A percentile compares a stretch with the other conserved stretches of the same genome.
Conservation (phyloP, 2,888 invertebrate species). For the Amiota communis region DNA sequence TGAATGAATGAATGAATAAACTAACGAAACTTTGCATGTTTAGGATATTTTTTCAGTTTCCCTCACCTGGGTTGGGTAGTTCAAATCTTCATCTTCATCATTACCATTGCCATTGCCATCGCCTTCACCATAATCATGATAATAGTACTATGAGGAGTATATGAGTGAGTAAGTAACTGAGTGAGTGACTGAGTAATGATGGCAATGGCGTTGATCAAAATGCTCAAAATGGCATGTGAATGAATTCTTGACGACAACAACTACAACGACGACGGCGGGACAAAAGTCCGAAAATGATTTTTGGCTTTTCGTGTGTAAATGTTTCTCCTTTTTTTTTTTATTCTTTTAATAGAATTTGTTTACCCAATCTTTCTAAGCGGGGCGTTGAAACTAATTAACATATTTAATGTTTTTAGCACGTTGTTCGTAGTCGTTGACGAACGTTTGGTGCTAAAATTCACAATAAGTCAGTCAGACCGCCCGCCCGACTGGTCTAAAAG, state of each 20-base stretch:
- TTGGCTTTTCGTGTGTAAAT: neutral
- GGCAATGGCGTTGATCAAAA: slow-evolving; percentile 14
- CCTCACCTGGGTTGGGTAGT: too few species aligned
- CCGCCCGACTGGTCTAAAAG: too few species aligned
- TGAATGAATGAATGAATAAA: too few species aligned
- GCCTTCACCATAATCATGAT: neutral
- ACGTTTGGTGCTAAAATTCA: slow-evolving; percentile 45
- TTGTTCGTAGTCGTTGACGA: slow-evolving; percentile 29
- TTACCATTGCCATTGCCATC: neutral
- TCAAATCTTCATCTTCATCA: neutral
- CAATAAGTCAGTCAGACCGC: too few species aligned
- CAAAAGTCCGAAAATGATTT: neutral
- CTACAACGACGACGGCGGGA: neutral
- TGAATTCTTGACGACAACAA: neutral
- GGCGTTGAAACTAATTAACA: slow-evolving; percentile 71
- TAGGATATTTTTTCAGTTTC: too few species aligned
- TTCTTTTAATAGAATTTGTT: neutral
- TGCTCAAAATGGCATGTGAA: neutral
- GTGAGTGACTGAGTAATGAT: too few species aligned
- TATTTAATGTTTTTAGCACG: slow-evolving; percentile 72
- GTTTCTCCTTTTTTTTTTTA: neutral
- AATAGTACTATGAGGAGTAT: too few species aligned
- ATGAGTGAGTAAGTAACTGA: too few species aligned
- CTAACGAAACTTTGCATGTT: too few species aligned
- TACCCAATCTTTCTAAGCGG: slow-evolving; percentile 30